A percentile compares a stretch with the other conserved stretches of the same genome.
phyloP scores from a whole-genome alignment of 1,140 invertebrate genomes.

The Idris sp. region DNA sequence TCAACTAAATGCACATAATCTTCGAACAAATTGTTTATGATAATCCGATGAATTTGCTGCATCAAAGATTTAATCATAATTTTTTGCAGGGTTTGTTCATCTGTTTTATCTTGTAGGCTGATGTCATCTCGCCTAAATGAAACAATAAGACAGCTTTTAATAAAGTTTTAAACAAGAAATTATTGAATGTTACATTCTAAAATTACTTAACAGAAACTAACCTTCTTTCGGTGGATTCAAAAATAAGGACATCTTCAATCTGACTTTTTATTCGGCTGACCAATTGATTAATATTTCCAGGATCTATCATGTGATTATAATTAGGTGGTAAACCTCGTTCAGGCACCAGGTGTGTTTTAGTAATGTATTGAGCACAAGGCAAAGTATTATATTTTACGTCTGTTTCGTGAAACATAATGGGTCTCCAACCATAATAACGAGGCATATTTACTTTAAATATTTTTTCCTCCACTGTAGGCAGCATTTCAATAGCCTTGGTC shows the following conservation, averaged over 20 bases:
- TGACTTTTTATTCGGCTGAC: conserved; percentile 78
- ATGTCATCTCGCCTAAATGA: conserved; percentile 54
- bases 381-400: conserved; percentile 83
- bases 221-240: conserved; percentile 80
- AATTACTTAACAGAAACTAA: conserved; percentile 58
- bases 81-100: conserved; percentile 57
- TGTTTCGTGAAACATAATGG: conserved; percentile 81
- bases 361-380: conserved; percentile 83
- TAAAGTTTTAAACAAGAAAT: too few species aligned
- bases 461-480: conserved; percentile 87
- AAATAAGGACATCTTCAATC: conserved; percentile 80
- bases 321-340: conserved; percentile 78
- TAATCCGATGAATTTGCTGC: conserved; percentile 84
- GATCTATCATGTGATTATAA: conserved; percentile 76
- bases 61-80: conserved; percentile 78
- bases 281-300: conserved; percentile 72
- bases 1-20: conserved; percentile 81
- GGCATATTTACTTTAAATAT: conserved; percentile 88
- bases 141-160: too few species aligned
- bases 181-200: too few species aligned
- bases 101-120: conserved; percentile 70
- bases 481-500: not conserved
- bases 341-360: conserved; percentile 82
- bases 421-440: conserved; percentile 87
- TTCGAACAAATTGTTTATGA: conserved; percentile 80